phyloP scores from a whole-genome alignment of 2,888 invertebrate species.

The Lasiommata megera region DNA sequence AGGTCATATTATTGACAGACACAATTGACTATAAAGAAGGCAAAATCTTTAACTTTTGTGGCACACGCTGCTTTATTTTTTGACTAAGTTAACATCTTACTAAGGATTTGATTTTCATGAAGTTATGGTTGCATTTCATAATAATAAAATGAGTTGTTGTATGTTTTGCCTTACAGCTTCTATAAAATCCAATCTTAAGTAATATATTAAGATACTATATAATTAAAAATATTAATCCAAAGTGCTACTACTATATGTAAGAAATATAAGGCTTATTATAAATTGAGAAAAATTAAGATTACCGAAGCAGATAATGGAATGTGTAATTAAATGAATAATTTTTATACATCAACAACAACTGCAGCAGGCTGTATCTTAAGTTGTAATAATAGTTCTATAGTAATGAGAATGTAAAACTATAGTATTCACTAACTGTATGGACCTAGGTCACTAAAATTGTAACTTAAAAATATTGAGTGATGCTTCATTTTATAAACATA shows the following conservation, averaged over 20 bases:
- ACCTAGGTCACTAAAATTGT: background rate
- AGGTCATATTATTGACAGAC: no score
- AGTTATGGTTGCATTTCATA: no score
- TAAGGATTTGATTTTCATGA: no score
- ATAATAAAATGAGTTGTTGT: no score
- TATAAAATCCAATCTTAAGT: conserved; percentile 2
- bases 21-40: no score
- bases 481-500: background rate
- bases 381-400: conserved; percentile 4
- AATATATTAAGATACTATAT: conserved; percentile 26
- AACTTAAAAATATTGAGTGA: background rate
- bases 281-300: background rate
- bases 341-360: background rate
- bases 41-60: no score
- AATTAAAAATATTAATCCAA: conserved; percentile 38
- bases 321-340: background rate
- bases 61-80: no score
- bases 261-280: conserved; percentile 21
- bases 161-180: no score
- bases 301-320: background rate
- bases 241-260: conserved; percentile 43
- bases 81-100: no score
- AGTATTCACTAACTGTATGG: background rate
- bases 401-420: background rate
- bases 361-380: conserved; percentile 22